Conservation (phyloP, 2,113 vertebrate species). For the Serinus canaria region DNA sequence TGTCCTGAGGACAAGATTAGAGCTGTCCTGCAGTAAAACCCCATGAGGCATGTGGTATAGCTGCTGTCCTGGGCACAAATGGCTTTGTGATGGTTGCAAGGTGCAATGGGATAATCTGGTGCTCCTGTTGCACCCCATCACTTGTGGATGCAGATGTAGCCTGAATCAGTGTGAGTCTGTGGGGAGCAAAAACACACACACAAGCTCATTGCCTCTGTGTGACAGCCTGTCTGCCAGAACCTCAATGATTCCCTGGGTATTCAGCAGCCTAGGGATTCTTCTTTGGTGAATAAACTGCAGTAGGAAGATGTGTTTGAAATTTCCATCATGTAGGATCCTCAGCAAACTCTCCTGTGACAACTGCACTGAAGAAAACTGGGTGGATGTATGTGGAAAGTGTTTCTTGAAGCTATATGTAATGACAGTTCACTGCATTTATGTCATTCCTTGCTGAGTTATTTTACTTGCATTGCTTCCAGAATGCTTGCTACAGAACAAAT, state of each 20-base stretch:
- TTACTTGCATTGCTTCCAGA: slow-evolving; percentile 28
- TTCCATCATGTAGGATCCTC: neutral
- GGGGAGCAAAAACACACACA: neutral
- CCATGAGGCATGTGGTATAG: rapidly evolving
- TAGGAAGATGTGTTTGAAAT: neutral
- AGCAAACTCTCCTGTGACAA: neutral
- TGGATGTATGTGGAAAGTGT: neutral
- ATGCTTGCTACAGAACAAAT: neutral
- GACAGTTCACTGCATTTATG: slow-evolving; percentile 8
- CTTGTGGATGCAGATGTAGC: neutral
- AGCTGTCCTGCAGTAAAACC: neutral
- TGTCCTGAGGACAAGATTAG: neutral
- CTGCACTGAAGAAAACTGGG: neutral
- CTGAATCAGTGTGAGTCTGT: neutral
- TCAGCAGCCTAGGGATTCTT: neutral
- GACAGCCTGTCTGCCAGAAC: neutral
- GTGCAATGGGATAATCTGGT: neutral
- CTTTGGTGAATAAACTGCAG: neutral
- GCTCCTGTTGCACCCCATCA: neutral
- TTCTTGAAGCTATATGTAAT: neutral
- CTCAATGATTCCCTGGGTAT: neutral
- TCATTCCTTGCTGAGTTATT: neutral
- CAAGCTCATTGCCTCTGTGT: neutral
- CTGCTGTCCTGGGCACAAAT: neutral
- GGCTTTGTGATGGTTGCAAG: neutral